Base-by-base conservation (phyloP, 2,888 invertebrate genomes). In the Erebia ligea region DNA sequence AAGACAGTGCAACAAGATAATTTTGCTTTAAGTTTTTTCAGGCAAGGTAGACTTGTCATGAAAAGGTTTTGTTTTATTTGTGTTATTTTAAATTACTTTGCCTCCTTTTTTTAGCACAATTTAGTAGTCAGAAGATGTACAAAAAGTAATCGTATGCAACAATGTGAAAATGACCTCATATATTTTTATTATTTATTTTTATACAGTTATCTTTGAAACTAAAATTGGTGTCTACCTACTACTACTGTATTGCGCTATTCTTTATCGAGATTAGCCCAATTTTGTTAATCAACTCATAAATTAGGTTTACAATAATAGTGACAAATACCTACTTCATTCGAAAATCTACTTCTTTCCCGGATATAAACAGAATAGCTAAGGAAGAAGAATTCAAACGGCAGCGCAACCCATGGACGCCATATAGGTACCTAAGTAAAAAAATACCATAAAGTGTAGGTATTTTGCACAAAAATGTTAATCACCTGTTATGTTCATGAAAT, bases 141-240 rank as follows among this genome's bases (percentile, higher is more conserved):
- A 50, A 59, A 40, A n/a, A 8, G 1, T 11, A 5, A 11, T 25
- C 5, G n/a, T 13, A 57, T n/a, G 2, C 15, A 15, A 57, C 34
- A 58, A n/a, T 34, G n/a, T 25, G 21, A 34, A 58, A 58, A 40
- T 34, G 5, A 54, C 54, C 54, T 54, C 54, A 54, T 54, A 54
- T 9, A 11, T 54, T 34, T 34, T 34, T 34, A 34, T 34, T 34
- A 34, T 34, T 34, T 34, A 34, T 34, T 34, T 34, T 34, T 34
- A 34, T 34, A 34, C 34, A 34, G 34, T 34, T 1, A 34, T 34
- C 34, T 34, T 34, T 34, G 6, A 34, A 34, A 34, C 6, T 34
- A 34, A 34, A 34, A 34, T 34, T 34, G 34, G 34, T 34, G 6
- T 34, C 34, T 34, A n/a, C n/a, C n/a, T n/a, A n/a, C n/a, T n/a